Evolutionary conservation across 2,113 vertebrate genomes (phyloP).

Genomic region (Sylvia atricapilla): DNA sequence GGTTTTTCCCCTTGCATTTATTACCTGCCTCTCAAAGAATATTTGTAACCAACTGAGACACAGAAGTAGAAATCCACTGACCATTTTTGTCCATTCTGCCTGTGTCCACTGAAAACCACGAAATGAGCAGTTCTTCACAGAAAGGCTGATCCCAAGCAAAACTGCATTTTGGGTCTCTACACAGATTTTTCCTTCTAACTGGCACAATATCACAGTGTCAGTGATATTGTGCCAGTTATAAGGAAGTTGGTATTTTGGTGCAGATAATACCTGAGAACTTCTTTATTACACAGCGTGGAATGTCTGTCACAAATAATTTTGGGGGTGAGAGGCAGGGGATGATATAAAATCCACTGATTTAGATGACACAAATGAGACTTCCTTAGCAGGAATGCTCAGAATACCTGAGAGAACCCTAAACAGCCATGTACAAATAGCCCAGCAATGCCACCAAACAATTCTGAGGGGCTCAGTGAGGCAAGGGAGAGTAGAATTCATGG

Average conservation of each 20-base stretch:
- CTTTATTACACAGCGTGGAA: slow-evolving; percentile 2
- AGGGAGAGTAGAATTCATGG: background rate
- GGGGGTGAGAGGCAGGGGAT: background rate
- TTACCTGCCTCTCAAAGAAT: slow-evolving; percentile 51
- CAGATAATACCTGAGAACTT: slow-evolving; percentile 35
- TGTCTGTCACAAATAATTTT: slow-evolving; percentile 28
- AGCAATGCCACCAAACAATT: background rate
- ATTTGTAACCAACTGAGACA: slow-evolving; percentile 9
- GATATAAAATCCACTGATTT: slow-evolving; percentile 8
- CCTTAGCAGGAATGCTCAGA: background rate
- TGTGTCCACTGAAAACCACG: slow-evolving; percentile 36
- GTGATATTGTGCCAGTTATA: too few species aligned
- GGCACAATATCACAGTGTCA: background rate
- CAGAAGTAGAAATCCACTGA: slow-evolving; percentile 42
- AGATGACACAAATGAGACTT: background rate
- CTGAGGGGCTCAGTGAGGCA: background rate
- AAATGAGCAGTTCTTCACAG: slow-evolving; percentile 50
- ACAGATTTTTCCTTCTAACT: slow-evolving; percentile 39
- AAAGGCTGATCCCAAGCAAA: slow-evolving; percentile 53
- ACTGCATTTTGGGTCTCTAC: slow-evolving; percentile 46
- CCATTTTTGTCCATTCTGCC: slow-evolving; percentile 51
- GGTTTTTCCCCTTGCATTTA: slow-evolving; percentile 27
- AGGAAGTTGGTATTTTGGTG: slow-evolving; percentile 32
- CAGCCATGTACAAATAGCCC: background rate
- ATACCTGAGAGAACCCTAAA: background rate